Percentiles rank a stretch among this genome's conserved stretches.
phyloP scores from a whole-genome alignment of 2,888 invertebrate genomes.

The Siphonodentalium dalli region DNA sequence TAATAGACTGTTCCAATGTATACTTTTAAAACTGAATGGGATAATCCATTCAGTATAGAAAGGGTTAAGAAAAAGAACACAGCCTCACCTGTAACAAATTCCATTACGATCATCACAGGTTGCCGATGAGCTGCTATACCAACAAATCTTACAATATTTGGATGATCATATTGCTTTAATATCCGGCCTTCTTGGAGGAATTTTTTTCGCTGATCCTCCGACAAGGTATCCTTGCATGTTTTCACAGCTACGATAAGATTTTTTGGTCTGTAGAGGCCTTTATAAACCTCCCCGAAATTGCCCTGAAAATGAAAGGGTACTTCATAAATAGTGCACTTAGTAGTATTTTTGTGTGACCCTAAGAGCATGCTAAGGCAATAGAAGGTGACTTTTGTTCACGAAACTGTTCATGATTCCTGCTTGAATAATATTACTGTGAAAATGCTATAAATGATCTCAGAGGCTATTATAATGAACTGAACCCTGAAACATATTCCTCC shows the following conservation, averaged over 20 bases:
- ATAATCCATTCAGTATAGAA: too few relatives aligned
- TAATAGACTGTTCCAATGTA: too few relatives aligned
- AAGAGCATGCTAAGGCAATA: too few relatives aligned
- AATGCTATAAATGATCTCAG: too few relatives aligned
- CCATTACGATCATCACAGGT: conserved; percentile 99
- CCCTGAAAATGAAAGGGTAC: conserved; percentile 75
- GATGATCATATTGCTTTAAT: conserved; percentile 94
- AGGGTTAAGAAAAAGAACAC: background rate
- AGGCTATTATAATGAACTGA: too few relatives aligned
- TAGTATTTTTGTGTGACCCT: too few relatives aligned
- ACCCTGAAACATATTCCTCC: too few relatives aligned
- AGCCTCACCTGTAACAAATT: conserved; percentile 71
- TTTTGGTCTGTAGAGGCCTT: conserved; percentile 79
- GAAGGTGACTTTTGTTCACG: too few relatives aligned
- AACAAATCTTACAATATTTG: conserved; percentile 93
- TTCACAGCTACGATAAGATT: conserved; percentile 88
- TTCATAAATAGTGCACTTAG: too few relatives aligned
- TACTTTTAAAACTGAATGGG: too few relatives aligned
- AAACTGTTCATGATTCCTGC: too few relatives aligned
- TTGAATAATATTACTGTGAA: too few relatives aligned
- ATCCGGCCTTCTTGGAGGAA: conserved; percentile 95
- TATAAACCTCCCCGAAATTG: conserved; percentile 96
- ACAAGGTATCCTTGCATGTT: conserved; percentile 90
- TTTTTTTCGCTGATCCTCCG: conserved; percentile 91
- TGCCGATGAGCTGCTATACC: conserved; percentile 98